Evolutionary conservation across 2,113 vertebrate species (phyloP), one percentile per base, ranked within the genome.

Genomic region (Channa maculata): DNA sequence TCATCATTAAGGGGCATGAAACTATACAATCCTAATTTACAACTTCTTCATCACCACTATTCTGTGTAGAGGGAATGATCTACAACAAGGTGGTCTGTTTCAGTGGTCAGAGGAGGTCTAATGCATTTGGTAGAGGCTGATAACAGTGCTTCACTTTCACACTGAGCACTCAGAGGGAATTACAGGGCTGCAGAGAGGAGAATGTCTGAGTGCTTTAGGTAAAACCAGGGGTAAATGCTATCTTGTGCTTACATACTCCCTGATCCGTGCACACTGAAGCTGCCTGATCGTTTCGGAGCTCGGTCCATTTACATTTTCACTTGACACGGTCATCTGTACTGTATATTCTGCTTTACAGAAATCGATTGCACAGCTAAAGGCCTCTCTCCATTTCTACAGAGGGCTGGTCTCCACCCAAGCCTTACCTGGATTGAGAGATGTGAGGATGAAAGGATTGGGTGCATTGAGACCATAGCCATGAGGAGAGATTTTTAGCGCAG

Each of bases 191-290:
- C 82, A 75, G 70, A 82, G 83, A 86, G 83, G 88, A 82, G 88
- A 91, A 86, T 76, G 86, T 89, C 82, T 88, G 89, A 91, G 91
- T 87, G 87, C 90, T 92, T 89, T 89, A 83, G 89, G 89, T 91
- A 88, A 91, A 90, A 90, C 89, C 88, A 65, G 86, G 87, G 84
- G 70, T 89, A 91, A 93, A 91, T 84, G 90, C 90, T 92, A 92
- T 91, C 88, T 92, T 39, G 55, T 87, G 88, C 88, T 79, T 88
- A 92, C 91, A 90, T 84, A 86, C 83, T 90, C 85, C 79, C 65
- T 86, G 89, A 91, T 92, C 87, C 83, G 70, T 66, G 84, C 70
- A 38, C 87, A 57, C 57, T 36, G 78, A 86, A 76, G 79, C 82
- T 24, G 79, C 83, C 88, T 79, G 84, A 88, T 92, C 76, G 55